A percentile compares a stretch with the other conserved stretches of the same genome.
Conservation (phyloP, 2,113 vertebrate species). For the Columba janthina region DNA sequence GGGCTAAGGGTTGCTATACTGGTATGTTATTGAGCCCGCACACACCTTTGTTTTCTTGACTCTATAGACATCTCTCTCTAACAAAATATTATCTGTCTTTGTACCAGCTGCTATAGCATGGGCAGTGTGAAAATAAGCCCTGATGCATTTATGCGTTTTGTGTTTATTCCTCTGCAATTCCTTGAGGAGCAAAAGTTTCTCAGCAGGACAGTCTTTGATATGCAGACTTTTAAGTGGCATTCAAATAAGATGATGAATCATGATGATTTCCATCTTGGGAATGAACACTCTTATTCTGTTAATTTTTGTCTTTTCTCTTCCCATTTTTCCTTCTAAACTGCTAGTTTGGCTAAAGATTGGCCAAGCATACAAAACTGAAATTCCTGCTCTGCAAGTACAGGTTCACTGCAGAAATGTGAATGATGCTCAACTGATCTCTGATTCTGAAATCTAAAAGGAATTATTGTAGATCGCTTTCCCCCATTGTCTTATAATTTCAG, state of each 20-base stretch:
- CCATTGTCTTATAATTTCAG: not conserved
- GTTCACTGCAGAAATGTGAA: not conserved
- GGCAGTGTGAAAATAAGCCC: not conserved
- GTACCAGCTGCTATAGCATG: not conserved
- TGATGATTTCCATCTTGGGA: not conserved
- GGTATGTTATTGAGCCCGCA: not conserved
- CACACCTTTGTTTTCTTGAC: not conserved
- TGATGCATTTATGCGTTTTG: not conserved
- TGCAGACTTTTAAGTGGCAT: not conserved
- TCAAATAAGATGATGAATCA: not conserved
- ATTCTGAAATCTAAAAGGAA: not conserved
- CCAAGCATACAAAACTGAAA: not conserved
- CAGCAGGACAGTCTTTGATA: not conserved
- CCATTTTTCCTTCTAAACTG: not conserved
- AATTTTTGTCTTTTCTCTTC: not conserved
- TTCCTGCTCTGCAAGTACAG: not conserved
- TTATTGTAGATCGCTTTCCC: not conserved
- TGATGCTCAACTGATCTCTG: not conserved
- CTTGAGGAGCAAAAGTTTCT: not conserved
- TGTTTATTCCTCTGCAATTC: not conserved
- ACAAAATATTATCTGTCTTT: not conserved
- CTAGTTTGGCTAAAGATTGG: not conserved
- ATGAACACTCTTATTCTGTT: not conserved
- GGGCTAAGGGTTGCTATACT: accelerated
- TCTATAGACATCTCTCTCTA: not conserved